Conservation (phyloP, 2,113 vertebrate species). For the Lepus americanus region DNA sequence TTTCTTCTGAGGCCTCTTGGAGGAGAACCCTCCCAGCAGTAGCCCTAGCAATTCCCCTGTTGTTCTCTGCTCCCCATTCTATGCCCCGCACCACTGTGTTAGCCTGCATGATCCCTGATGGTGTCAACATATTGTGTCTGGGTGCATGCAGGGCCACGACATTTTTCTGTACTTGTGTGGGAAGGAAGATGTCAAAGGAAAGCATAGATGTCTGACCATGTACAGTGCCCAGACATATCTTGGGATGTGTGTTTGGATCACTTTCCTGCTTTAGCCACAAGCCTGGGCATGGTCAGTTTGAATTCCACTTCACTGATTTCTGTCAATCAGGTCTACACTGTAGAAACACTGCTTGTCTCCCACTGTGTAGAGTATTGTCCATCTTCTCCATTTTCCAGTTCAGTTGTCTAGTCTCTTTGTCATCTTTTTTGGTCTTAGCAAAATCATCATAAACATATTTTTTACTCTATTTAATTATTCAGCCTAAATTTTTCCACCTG, state of each 20-base stretch:
- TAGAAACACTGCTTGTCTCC: background rate
- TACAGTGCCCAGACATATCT: background rate
- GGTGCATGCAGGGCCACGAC: background rate
- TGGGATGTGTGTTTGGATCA: too few species aligned
- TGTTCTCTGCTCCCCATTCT: too few species aligned
- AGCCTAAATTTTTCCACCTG: background rate
- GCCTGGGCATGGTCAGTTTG: background rate
- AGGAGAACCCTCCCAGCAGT: background rate
- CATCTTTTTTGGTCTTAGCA: background rate
- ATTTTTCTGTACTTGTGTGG: background rate
- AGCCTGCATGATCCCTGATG: background rate
- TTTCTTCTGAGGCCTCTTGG: too few species aligned
- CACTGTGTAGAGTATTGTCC: fast-evolving
- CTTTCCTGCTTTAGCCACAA: background rate
- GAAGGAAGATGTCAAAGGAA: background rate
- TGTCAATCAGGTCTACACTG: background rate
- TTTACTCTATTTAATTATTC: background rate
- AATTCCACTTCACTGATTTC: background rate
- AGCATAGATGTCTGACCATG: background rate
- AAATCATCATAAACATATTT: background rate
- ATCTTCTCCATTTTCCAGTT: background rate
- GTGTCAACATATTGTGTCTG: background rate
- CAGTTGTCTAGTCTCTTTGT: background rate
- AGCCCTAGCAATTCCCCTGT: fast-evolving
- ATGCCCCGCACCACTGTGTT: fast-evolving